Base-by-base conservation (phyloP, 2,888 invertebrate species). In the Trisateles emortualis region DNA sequence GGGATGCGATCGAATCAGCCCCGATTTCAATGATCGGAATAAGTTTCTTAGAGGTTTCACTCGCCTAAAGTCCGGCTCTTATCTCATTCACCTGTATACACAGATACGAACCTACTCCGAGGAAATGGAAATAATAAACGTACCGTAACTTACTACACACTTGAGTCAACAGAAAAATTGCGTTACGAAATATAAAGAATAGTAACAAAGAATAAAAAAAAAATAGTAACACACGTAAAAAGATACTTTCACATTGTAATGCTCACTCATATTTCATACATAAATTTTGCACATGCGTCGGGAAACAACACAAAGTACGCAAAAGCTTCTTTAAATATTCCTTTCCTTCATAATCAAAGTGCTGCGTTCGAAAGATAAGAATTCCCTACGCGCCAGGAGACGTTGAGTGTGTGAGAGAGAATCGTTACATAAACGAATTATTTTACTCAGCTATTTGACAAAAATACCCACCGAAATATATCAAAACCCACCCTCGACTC, bases 341-440 rank as follows among this genome's bases (percentile, higher is more conserved):
- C 85, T 85, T 85, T 84, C 84, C 79, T 84, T 86, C 83, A 85
- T 90, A 91, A 90, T 92, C 90, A 91, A 90, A 90, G 86, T 87
- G 87, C 89, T 91, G 90, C 81, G 89, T 90, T 84, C 74, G 80
- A 75, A 72, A 87, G 91, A 91, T 92, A 91, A 91, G 90, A 89
- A 90, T 90, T 88, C 86, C 84, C 84, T 60, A 75, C 83, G 86
- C 84, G 83, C 83, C 80, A 72, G 74, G 79, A n/a, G n/a, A 78
- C 76, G 80, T 71, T 71, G 69, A 72, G 78, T 78, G 74, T 78
- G 78, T 78, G 79, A 78, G 79, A 74, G 75, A 68, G 79, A 83
- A 79, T 83, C 84, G 82, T 79, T 79, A 83, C 74, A 75, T 74
- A 80, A 84, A 78, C 81, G 84, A 89, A 89, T 90, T 87, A 90